These are phyloP conservation scores for Lysandra coridon DNA, from an alignment of 2,888 invertebrate species.

Conservation along the genomic window DNA sequence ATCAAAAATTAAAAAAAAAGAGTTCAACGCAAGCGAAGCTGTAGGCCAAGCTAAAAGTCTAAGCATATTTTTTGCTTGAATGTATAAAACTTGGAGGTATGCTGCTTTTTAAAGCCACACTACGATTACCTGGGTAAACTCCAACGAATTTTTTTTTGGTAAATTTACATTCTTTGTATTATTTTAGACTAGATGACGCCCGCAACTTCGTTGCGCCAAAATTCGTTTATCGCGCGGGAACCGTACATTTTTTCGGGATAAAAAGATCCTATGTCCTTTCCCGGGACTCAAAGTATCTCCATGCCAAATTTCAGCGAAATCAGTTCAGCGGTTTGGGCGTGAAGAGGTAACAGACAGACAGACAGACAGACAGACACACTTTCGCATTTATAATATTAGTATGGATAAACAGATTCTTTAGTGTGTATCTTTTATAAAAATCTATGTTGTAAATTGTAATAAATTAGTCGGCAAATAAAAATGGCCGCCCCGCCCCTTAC, in stretches of 20 bases:
- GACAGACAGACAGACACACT: too few relatives aligned
- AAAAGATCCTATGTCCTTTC: too few relatives aligned
- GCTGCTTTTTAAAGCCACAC: background rate
- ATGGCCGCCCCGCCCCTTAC: constrained; percentile 56
- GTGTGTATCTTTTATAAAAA: background rate
- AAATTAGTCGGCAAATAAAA: constrained; percentile 76
- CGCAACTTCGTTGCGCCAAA: too few relatives aligned
- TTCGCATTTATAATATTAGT: too few relatives aligned
- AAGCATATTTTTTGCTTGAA: background rate
- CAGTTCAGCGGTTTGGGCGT: too few relatives aligned
- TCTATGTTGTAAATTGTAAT: constrained; percentile 35
- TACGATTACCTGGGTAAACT: too few relatives aligned
- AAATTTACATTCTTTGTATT: background rate
- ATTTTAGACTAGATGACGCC: background rate
- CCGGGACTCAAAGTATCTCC: too few relatives aligned
- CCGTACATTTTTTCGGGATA: too few relatives aligned
- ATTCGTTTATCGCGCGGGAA: too few relatives aligned
- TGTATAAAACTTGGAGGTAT: background rate
- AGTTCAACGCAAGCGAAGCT: background rate
- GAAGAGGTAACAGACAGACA: too few relatives aligned
- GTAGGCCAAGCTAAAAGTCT: background rate
- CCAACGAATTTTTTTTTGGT: too few relatives aligned
- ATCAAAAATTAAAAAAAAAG: background rate
- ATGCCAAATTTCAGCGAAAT: too few relatives aligned
- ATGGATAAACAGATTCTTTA: background rate